Base-by-base conservation (phyloP, 1,140 invertebrate species). In the Atopsyche davidsoni region DNA sequence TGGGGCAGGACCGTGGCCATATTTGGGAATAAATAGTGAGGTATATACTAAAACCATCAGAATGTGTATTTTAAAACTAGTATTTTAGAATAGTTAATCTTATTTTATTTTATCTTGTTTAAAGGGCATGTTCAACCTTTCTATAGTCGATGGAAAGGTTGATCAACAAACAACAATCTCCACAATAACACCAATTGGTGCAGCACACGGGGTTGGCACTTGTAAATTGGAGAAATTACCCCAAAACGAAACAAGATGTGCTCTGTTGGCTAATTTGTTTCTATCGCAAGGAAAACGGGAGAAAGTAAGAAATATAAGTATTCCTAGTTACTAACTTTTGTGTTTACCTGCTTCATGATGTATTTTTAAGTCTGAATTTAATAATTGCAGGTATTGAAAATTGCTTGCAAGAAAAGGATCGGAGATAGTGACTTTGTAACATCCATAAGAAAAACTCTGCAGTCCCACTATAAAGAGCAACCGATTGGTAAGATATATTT, bases 1-100 rank as follows among this genome's bases (percentile, higher is more conserved):
- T 31, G 92, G 91, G 14, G 92, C 90, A 17, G 93, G 92, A 3
- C 92, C 92, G 16, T 85, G 80, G 77, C 82, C 83, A 13, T 79
- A 81, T 61, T 63, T 82, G 14, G 84, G 84, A 1, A 78, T 77
- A 31, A 93, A 93, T 68, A 88, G 85, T 62, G 91, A 95, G 76
- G 86, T 91, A 67, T 63, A 24, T 44, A 51, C n/a, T n/a, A n/a
- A n/a, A n/a, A n/a, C n/a, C n/a, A n/a, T n/a, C n/a, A n/a, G n/a
- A n/a, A n/a, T n/a, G n/a, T n/a, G n/a, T n/a, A 31, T 32, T 28
- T 34, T 11, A 4, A 21, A 7, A 28, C 22, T 18, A 14, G 14
- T 11, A 46, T 41, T 44, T 13, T 44, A 46, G 11, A 38, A 36
- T 4, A 42, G 21, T 22, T 13, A 6, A 36, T 10, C 9, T 6